Percentiles rank a stretch among this genome's conserved stretches.
These are phyloP conservation scores for Pedicia rivosa DNA, from an alignment of 2,888 invertebrate genomes.

Conservation along the genomic window DNA sequence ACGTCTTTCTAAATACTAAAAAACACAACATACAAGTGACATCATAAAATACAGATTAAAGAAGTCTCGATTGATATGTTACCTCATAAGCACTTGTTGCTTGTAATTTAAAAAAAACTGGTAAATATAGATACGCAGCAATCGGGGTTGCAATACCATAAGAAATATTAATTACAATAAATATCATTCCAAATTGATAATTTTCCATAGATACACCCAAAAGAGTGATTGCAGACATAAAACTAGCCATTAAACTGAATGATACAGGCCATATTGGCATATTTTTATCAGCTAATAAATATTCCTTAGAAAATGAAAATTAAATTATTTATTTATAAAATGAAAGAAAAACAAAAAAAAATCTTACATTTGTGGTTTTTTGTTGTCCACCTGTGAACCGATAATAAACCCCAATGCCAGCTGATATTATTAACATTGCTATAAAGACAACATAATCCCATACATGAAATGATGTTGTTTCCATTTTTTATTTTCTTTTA, in stretches of 20 bases:
- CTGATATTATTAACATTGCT: slow-evolving; percentile 50
- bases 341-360: background rate
- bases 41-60: background rate
- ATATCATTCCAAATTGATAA: slow-evolving; percentile 69
- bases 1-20: slow-evolving; percentile 70
- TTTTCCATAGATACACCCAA: slow-evolving; percentile 57
- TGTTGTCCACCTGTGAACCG: slow-evolving; percentile 73
- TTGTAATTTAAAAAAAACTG: slow-evolving; percentile 71
- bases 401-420: slow-evolving; percentile 69
- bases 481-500: slow-evolving; percentile 1
- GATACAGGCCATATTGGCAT: slow-evolving; percentile 70
- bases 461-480: slow-evolving; percentile 35
- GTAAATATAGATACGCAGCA: slow-evolving; percentile 59
- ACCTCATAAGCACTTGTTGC: slow-evolving; percentile 81
- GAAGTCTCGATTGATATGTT: slow-evolving; percentile 11
- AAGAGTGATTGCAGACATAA: slow-evolving; percentile 80
- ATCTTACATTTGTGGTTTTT: slow-evolving; percentile 55
- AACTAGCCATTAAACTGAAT: slow-evolving; percentile 84
- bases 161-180: slow-evolving; percentile 59
- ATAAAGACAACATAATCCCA: slow-evolving; percentile 66
- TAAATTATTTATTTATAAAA: background rate
- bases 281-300: slow-evolving; percentile 63
- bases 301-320: slow-evolving; percentile 42
- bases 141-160: slow-evolving; percentile 64
- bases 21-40: slow-evolving; percentile 13